Evolutionary conservation across 2,113 vertebrate genomes (phyloP).

Genomic region (Alosa alosa): DNA sequence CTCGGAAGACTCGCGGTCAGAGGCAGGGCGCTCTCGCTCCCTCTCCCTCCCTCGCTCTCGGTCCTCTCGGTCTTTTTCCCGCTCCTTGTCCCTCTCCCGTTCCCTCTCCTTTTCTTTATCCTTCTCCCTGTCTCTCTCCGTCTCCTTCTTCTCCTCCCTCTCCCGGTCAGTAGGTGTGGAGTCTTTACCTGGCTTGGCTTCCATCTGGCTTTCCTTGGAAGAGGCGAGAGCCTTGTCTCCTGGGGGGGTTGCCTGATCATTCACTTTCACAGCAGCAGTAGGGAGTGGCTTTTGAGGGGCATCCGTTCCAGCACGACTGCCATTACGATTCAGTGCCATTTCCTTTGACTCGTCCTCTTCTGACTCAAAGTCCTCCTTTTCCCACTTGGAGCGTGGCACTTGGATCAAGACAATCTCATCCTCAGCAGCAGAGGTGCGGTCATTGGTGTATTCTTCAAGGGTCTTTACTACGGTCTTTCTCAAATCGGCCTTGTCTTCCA

Average conservation of each 20-base stretch:
- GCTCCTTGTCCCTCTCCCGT: slow-evolving; percentile 28
- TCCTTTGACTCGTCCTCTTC: slow-evolving; percentile 80
- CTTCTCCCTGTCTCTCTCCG: slow-evolving; percentile 40
- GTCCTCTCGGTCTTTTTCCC: slow-evolving; percentile 31
- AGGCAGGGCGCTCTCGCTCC: slow-evolving; percentile 31
- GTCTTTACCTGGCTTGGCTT: slow-evolving; percentile 55
- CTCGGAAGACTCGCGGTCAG: slow-evolving; percentile 46
- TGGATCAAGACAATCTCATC: slow-evolving; percentile 86
- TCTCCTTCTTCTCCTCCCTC: slow-evolving; percentile 53
- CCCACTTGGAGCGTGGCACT: slow-evolving; percentile 83
- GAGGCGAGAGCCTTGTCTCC: slow-evolving; percentile 66
- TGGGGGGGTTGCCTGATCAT: slow-evolving; percentile 66
- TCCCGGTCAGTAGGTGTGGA: slow-evolving; percentile 56
- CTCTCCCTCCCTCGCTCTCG: slow-evolving; percentile 62
- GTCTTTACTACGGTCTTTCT: slow-evolving; percentile 79
- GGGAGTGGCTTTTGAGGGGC: slow-evolving; percentile 57
- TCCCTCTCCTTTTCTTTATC: slow-evolving; percentile 73
- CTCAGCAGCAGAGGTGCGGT: slow-evolving; percentile 75
- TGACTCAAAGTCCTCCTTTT: slow-evolving; percentile 84
- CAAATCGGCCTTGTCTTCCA: slow-evolving; percentile 77
- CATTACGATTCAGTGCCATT: slow-evolving; percentile 38
- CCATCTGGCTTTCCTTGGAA: slow-evolving; percentile 64
- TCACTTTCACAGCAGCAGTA: slow-evolving; percentile 57
- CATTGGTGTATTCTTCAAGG: slow-evolving; percentile 82
- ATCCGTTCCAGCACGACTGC: slow-evolving; percentile 62